Evolutionary conservation across 2,113 vertebrate species (phyloP).

Genomic region (Mionectes macconnelli): DNA sequence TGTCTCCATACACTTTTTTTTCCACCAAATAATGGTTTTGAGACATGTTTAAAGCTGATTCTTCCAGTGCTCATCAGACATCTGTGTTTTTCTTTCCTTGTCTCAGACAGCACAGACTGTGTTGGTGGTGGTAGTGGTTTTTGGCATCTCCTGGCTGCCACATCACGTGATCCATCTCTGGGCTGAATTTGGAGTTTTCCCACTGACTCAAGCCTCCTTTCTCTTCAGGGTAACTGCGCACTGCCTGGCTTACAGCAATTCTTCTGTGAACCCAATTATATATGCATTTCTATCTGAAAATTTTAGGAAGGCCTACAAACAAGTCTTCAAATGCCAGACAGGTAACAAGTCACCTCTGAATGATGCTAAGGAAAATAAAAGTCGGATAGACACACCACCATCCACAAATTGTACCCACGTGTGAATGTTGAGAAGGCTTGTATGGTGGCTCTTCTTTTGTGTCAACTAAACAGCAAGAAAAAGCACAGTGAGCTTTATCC

Average conservation of each 20-base stretch:
- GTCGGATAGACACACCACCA: slow-evolving; percentile 82
- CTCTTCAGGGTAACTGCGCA: slow-evolving; percentile 88
- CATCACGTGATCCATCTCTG: slow-evolving; percentile 93
- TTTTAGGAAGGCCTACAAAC: slow-evolving; percentile 95
- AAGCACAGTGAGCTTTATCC: not conserved
- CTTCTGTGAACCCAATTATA: slow-evolving; percentile 96
- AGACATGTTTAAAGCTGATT: not conserved
- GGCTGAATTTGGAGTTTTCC: slow-evolving; percentile 94
- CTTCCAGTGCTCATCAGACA: slow-evolving; percentile 22
- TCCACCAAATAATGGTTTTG: not conserved
- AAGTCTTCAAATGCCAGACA: slow-evolving; percentile 89
- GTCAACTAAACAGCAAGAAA: not conserved
- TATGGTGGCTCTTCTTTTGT: not conserved
- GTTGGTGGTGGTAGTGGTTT: slow-evolving; percentile 96
- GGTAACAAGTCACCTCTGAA: slow-evolving; percentile 69
- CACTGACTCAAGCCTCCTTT: slow-evolving; percentile 93
- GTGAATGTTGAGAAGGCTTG: slow-evolving; percentile 68
- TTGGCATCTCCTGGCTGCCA: slow-evolving; percentile 96
- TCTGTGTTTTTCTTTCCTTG: slow-evolving; percentile 39
- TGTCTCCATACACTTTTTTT: not conserved
- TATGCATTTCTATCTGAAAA: slow-evolving; percentile 97
- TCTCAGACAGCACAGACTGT: slow-evolving; percentile 94
- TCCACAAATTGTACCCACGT: slow-evolving; percentile 93
- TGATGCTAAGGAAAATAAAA: slow-evolving; percentile 82
- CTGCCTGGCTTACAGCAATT: slow-evolving; percentile 98